Conservation (phyloP, 2,113 vertebrate genomes). For the Tychaedon coryphoeus region DNA sequence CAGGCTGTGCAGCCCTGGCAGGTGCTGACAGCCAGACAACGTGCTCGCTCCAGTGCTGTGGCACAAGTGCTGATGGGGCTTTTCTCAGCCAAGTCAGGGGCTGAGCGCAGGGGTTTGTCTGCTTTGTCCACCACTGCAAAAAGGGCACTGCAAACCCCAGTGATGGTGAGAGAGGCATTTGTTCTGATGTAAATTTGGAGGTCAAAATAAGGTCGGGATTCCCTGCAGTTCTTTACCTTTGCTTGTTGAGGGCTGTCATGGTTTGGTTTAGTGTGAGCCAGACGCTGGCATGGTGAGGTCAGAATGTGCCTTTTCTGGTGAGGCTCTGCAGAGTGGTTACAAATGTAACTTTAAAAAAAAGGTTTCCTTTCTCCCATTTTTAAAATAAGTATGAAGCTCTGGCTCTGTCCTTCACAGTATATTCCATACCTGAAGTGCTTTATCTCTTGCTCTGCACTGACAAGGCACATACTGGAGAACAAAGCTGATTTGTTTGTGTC, state of each 20-base stretch:
- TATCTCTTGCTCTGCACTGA: neutral
- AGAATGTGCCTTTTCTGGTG: neutral
- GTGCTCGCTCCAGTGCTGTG: rapidly evolving
- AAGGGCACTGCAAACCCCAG: neutral
- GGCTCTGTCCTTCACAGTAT: neutral
- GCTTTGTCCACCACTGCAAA: neutral
- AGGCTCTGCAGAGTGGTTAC: neutral
- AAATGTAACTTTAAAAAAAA: neutral
- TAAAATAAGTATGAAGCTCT: neutral
- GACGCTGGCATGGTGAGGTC: rapidly evolving
- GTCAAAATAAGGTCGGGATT: neutral
- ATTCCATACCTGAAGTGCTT: neutral
- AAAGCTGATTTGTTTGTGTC: neutral
- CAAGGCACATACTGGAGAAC: neutral
- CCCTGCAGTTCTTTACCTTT: neutral
- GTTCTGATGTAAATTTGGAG: neutral
- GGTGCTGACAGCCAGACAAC: neutral
- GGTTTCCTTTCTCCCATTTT: neutral
- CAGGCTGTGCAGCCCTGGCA: neutral
- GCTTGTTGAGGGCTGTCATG: neutral
- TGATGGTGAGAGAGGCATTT: neutral
- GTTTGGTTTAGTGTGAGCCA: neutral
- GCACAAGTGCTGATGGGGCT: neutral
- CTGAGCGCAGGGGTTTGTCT: neutral
- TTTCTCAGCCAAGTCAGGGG: neutral